These are phyloP conservation scores for Melanotus villosus DNA, from an alignment of 2,888 invertebrate species.

Conservation along the genomic window DNA sequence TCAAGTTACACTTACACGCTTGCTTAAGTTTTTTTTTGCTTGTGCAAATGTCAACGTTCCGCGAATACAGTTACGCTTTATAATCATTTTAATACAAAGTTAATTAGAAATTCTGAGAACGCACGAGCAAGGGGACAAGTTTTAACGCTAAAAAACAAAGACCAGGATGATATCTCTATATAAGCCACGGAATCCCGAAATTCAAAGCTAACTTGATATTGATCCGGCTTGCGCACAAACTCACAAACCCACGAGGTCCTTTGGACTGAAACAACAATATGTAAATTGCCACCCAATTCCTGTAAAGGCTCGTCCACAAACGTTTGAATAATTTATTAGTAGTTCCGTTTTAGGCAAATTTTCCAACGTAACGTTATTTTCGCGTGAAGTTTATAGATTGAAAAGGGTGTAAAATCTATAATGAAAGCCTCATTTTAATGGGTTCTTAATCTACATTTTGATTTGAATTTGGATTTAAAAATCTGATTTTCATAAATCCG, in stretches of 20 bases:
- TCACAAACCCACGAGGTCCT: slow-evolving; percentile 56
- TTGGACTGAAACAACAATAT: slow-evolving; percentile 61
- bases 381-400: too few species aligned
- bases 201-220: slow-evolving; percentile 61
- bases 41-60: not conserved
- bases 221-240: slow-evolving; percentile 64
- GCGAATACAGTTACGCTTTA: not conserved
- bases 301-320: slow-evolving; percentile 57
- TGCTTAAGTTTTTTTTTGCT: not conserved
- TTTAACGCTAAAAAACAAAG: not conserved
- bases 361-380: too few species aligned
- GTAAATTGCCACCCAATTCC: slow-evolving; percentile 68
- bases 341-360: not conserved
- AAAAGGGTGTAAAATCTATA: too few species aligned
- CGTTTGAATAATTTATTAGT: slow-evolving; percentile 32
- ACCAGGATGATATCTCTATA: slow-evolving; percentile 26
- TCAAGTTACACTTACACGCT: slow-evolving; percentile 20
- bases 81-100: not conserved
- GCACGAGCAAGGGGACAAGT: not conserved
- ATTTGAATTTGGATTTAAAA: too few species aligned
- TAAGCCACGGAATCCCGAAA: slow-evolving; percentile 42
- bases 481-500: too few species aligned
- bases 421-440: too few species aligned
- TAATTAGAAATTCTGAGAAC: not conserved
- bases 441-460: too few species aligned